Evolutionary conservation across 2,113 vertebrate genomes (phyloP), one percentile per base, ranked within the genome.

Genomic region (Phalacrocorax pelagicus): DNA sequence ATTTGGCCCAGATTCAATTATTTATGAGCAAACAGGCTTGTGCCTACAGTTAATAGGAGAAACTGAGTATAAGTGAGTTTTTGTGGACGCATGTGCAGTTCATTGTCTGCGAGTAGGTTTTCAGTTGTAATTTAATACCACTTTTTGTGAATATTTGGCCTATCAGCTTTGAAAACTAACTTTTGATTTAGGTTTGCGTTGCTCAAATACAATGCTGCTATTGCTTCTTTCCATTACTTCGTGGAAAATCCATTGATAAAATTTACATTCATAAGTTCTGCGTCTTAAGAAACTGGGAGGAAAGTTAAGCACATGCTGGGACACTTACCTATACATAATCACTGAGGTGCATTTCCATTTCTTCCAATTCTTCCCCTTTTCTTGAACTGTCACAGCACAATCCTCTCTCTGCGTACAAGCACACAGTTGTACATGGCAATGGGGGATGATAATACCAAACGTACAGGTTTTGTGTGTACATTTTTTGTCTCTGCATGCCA

Each of bases 1-100:
- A 92, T 89, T 88, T 92, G 40, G 80, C 40, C 12, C 77, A 88
- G 27, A 61, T 78, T 96, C 36, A 81, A 75, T 86, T 91, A 86
- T 94, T 94, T 95, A 47, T 65, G 24, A 59, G n/a, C 92, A 84
- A 96, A 89, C 21, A 80, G 38, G 10, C 49, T 84, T 19, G 10
- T 71, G 15, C 23, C 14, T 84, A 63, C 20, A 58, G 77, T 63
- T 84, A 89, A 74, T 69, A 40, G 16, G 13, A 84, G 46, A 81
- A 87, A 77, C 11, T 10, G 49, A 38, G 32, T 38, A 42, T 58
- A 86, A 92, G 38, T 52, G 30, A 84, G 47, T 29, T 71, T 80
- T 77, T 80, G 57, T 66, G 49, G 36, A 79, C 40, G 52, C 4
- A 58, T 8, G 19, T 32, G 52, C 32, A 9, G 30, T 59, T 84